Percentiles rank a stretch among this genome's conserved stretches.
These are phyloP conservation scores for Mus spretus DNA, from an alignment of 2,797 vertebrate species.

Conservation along the genomic window DNA sequence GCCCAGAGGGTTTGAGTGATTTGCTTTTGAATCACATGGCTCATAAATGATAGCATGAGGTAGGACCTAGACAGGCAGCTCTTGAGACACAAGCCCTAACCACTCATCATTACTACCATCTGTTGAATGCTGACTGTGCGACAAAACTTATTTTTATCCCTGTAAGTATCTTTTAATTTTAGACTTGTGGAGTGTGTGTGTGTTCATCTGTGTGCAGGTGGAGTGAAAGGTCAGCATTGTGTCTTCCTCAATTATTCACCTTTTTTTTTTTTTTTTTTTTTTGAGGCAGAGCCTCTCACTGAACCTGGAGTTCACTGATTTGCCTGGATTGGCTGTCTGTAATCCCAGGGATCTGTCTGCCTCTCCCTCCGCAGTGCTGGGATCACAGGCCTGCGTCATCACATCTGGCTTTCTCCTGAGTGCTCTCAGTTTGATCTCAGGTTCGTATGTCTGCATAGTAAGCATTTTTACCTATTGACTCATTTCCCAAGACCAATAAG, in stretches of 20 bases:
- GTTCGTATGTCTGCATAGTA: not conserved
- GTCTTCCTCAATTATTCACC: not conserved
- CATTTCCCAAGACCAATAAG: not conserved
- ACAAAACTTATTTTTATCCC: conserved; percentile 31
- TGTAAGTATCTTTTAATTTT: conserved; percentile 21
- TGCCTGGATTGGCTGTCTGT: not conserved
- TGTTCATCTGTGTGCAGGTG: not conserved
- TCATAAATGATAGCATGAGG: not conserved
- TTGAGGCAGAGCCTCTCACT: not conserved
- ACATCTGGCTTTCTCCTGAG: not conserved
- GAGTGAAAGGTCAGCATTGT: not conserved
- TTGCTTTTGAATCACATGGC: conserved; percentile 29
- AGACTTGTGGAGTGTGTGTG: not conserved
- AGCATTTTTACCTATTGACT: not conserved
- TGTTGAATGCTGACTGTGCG: not conserved
- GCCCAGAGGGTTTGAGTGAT: not conserved
- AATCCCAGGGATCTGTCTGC: not conserved
- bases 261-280: not conserved
- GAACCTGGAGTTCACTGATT: not conserved
- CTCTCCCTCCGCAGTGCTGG: not conserved
- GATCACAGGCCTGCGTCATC: not conserved
- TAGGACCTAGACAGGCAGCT: conserved; percentile 21
- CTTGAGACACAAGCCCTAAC: not conserved
- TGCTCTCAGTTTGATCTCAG: not conserved
- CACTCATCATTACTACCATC: not conserved